These are phyloP conservation scores for Aurelia sp. DNA, from an alignment of 30 jellyfish, hydroid and myxozoan genomes.

Conservation along the genomic window DNA sequence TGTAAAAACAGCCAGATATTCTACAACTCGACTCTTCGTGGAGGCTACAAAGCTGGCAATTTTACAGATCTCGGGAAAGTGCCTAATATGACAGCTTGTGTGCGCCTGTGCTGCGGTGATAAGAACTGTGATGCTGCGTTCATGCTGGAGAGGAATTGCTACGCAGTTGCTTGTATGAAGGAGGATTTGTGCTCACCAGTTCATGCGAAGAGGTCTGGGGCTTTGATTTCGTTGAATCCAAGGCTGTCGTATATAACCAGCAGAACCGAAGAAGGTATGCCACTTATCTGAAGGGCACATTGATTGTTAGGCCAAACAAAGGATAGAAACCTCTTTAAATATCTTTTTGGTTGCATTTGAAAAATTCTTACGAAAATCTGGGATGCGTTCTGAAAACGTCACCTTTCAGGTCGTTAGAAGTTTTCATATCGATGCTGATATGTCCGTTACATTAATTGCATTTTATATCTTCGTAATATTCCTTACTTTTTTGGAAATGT, in stretches of 20 bases:
- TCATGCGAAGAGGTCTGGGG: slow-evolving; percentile 87
- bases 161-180: slow-evolving; percentile 83
- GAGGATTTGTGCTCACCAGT: slow-evolving; percentile 93
- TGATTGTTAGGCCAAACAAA: no score
- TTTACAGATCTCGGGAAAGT: slow-evolving; percentile 93
- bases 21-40: slow-evolving; percentile 89
- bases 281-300: background rate
- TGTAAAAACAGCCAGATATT: slow-evolving; percentile 93
- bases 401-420: no score
- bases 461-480: no score
- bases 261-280: slow-evolving; percentile 93
- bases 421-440: no score
- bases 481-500: no score
- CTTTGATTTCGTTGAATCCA: slow-evolving; percentile 88
- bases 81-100: slow-evolving; percentile 91
- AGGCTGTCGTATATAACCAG: slow-evolving; percentile 92
- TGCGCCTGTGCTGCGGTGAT: slow-evolving; percentile 97
- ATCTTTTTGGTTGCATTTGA: no score
- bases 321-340: no score
- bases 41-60: slow-evolving; percentile 97
- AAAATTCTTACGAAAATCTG: no score
- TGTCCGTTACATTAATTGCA: no score
- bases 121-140: slow-evolving; percentile 97
- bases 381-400: no score
- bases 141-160: slow-evolving; percentile 95